Evolutionary conservation across 2,113 vertebrate genomes (phyloP).

Genomic region (Nibea coibor): DNA sequence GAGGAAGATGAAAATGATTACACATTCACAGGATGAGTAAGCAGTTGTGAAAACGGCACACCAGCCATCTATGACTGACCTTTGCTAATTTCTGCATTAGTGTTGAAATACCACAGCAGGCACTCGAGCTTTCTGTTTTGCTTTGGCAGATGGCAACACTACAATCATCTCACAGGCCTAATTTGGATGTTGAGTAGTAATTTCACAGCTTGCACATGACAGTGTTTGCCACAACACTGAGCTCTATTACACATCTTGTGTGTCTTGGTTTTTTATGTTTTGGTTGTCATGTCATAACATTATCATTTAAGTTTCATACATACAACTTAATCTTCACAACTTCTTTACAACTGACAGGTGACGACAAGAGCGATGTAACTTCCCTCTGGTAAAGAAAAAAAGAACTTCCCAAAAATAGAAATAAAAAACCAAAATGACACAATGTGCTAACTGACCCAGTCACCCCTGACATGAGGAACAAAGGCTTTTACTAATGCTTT

Average conservation of each 20-base stretch:
- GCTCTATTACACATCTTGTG: background rate
- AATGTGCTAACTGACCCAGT: constrained; percentile 22
- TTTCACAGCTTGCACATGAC: background rate
- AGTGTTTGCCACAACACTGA: background rate
- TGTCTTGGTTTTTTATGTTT: background rate
- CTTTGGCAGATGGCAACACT: background rate
- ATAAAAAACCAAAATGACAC: constrained; percentile 25
- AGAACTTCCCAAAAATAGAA: background rate
- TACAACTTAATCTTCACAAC: background rate
- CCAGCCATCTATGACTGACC: constrained; percentile 27
- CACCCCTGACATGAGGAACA: constrained; percentile 22
- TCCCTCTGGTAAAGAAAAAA: background rate
- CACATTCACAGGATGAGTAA: constrained; percentile 53
- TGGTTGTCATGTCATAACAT: background rate
- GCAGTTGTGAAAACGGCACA: constrained; percentile 50
- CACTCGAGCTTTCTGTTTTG: background rate
- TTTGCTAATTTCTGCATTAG: background rate
- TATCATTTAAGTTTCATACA: background rate
- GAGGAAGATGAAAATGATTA: constrained; percentile 49
- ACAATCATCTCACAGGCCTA: background rate
- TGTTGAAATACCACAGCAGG: background rate
- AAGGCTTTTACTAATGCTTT: constrained; percentile 73
- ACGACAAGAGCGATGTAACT: constrained; percentile 20
- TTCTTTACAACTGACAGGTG: constrained; percentile 45
- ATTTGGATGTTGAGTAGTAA: background rate